phyloP scores from a whole-genome alignment of 2,113 vertebrate genomes.

The Xyrauchen texanus region DNA sequence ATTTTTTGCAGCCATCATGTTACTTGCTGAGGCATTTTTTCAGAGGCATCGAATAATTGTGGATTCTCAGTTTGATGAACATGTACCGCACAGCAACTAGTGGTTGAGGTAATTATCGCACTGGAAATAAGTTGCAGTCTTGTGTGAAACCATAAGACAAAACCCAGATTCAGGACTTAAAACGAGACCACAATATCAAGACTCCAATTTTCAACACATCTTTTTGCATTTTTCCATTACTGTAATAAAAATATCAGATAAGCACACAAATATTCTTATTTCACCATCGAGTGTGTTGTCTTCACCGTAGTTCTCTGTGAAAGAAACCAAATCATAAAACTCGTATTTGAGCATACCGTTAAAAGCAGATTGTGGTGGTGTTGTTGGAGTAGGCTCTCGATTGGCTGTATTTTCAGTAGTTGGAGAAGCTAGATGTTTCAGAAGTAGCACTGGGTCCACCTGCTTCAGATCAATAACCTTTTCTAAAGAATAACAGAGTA shows the following conservation, averaged over 20 bases:
- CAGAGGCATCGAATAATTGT: too few species aligned
- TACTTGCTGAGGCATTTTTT: too few species aligned
- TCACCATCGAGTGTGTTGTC: background rate
- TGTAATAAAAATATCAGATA: background rate
- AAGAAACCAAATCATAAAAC: background rate
- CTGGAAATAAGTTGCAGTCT: too few species aligned
- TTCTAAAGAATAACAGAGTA: background rate
- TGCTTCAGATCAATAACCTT: slow-evolving; percentile 28
- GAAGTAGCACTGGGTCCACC: slow-evolving; percentile 1
- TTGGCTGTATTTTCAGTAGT: slow-evolving; percentile 10
- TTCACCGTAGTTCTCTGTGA: background rate
- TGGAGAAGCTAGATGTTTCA: slow-evolving; percentile 39
- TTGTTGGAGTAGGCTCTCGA: background rate
- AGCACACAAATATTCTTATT: background rate
- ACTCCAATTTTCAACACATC: background rate
- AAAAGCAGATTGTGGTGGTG: slow-evolving; percentile 6
- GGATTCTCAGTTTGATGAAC: too few species aligned
- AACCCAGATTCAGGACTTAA: too few species aligned
- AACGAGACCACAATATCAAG: too few species aligned
- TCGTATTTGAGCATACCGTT: slow-evolving; percentile 38
- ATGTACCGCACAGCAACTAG: too few species aligned
- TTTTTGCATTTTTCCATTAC: background rate
- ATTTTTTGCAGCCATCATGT: too few species aligned
- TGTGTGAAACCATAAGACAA: too few species aligned
- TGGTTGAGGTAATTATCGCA: too few species aligned